These are phyloP conservation scores for Turritopsis dohrnii DNA, from an alignment of 30 jellyfish, hydroid and myxozoan species.

Conservation along the genomic window DNA sequence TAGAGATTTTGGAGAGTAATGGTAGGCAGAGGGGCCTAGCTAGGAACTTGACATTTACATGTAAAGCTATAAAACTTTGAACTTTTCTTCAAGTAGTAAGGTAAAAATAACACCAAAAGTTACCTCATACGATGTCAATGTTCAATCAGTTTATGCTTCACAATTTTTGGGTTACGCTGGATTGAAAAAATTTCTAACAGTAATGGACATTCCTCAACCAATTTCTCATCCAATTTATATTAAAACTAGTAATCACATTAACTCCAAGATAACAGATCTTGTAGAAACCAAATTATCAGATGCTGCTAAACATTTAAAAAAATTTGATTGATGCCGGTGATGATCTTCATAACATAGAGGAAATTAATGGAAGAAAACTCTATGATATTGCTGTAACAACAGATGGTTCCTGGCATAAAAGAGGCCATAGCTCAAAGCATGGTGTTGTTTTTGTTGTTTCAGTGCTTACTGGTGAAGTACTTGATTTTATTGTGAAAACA, in stretches of 20 bases:
- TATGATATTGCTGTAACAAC: slow-evolving; percentile 21
- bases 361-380: background rate
- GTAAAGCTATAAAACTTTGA: background rate
- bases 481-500: slow-evolving; percentile 28
- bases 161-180: slow-evolving; percentile 23
- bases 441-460: slow-evolving; percentile 38
- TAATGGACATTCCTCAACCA: slow-evolving; percentile 43
- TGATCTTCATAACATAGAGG: background rate
- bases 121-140: background rate
- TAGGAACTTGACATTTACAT: background rate
- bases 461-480: slow-evolving; percentile 36
- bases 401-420: slow-evolving; percentile 50
- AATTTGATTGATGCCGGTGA: background rate
- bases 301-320: background rate
- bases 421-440: slow-evolving; percentile 38
- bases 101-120: slow-evolving; percentile 1
- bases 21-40: slow-evolving; percentile 8
- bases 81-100: background rate
- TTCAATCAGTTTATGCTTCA: background rate
- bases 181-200: slow-evolving; percentile 24
- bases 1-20: background rate
- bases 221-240: slow-evolving; percentile 7
- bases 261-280: background rate
- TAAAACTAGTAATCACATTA: background rate
- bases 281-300: slow-evolving; percentile 4